A percentile compares a stretch with the other conserved stretches of the same genome.
Conservation (phyloP, 1,140 invertebrate species). For the Lucilia sericata region DNA sequence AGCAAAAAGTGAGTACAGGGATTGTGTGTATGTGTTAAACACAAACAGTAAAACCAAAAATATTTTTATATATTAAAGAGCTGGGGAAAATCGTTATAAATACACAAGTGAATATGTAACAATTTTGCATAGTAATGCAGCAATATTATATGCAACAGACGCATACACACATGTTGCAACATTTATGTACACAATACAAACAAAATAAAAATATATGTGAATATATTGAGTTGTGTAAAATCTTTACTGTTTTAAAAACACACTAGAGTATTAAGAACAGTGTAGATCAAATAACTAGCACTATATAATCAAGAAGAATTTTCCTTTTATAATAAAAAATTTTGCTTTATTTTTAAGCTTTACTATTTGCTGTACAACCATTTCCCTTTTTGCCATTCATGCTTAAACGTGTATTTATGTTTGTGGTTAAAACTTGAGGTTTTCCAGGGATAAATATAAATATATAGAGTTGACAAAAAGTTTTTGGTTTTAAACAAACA, state of each 20-base stretch:
- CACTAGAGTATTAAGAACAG: constrained; percentile 8
- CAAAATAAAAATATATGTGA: neutral
- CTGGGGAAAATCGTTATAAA: neutral
- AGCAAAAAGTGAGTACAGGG: too few relatives aligned
- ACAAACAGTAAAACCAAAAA: constrained; percentile 22
- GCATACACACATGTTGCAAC: neutral
- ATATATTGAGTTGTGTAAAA: constrained; percentile 14
- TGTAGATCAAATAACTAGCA: neutral
- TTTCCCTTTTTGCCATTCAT: neutral
- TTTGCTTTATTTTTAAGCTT: neutral
- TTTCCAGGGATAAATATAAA: constrained; percentile 41
- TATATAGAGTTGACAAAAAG: constrained; percentile 10
- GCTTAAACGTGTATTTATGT: constrained; percentile 32
- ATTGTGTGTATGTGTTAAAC: too few relatives aligned
- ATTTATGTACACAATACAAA: neutral
- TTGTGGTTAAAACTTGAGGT: constrained; percentile 42
- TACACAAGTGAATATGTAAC: constrained; percentile 34
- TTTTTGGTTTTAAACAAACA: neutral
- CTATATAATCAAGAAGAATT: neutral
- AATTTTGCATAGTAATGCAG: constrained; percentile 37
- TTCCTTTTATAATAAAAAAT: neutral
- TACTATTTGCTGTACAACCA: neutral
- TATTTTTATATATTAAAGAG: neutral
- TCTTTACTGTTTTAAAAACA: neutral
- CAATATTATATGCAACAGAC: constrained; percentile 8